A percentile compares a stretch with the other conserved stretches of the same genome.
phyloP scores from a whole-genome alignment of 2,797 vertebrate species.

The Propithecus deckenii region DNA sequence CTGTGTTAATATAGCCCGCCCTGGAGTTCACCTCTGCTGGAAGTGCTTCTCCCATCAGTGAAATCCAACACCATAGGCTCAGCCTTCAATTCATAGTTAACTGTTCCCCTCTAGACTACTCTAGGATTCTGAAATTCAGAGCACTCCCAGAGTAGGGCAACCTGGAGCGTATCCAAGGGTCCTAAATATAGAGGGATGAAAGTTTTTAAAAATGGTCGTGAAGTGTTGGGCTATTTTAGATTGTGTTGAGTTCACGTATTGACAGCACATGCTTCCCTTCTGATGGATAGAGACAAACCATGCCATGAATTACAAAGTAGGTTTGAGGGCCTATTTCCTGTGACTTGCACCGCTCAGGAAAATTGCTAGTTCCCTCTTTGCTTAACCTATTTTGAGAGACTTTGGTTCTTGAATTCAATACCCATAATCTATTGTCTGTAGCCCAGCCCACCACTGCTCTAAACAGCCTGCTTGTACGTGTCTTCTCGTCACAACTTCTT shows the following conservation, averaged over 20 bases:
- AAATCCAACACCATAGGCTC: slow-evolving; percentile 16
- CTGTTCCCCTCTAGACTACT: not conserved
- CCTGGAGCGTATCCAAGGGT: not conserved
- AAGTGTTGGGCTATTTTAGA: slow-evolving; percentile 23
- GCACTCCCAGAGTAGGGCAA: not conserved
- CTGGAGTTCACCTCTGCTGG: slow-evolving; percentile 26
- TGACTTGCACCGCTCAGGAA: slow-evolving; percentile 50
- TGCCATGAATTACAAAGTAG: not conserved
- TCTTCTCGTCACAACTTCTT: not conserved
- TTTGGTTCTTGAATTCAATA: slow-evolving; percentile 36
- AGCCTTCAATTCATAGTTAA: not conserved
- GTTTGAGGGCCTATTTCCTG: slow-evolving; percentile 50
- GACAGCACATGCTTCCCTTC: not conserved
- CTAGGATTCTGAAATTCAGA: slow-evolving; percentile 12
- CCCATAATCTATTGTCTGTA: slow-evolving; percentile 17
- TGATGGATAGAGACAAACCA: not conserved
- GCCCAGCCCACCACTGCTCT: not conserved
- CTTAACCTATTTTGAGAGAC: slow-evolving; percentile 58
- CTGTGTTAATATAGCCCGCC: slow-evolving; percentile 20
- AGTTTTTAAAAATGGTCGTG: not conserved
- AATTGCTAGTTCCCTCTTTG: slow-evolving; percentile 57
- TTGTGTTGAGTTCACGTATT: slow-evolving; percentile 8
- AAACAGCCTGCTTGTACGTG: not conserved
- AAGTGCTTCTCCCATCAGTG: not conserved
- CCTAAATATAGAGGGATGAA: slow-evolving; percentile 26